Conservation (phyloP, 2,113 vertebrate genomes). For the Agelaius phoeniceus region DNA sequence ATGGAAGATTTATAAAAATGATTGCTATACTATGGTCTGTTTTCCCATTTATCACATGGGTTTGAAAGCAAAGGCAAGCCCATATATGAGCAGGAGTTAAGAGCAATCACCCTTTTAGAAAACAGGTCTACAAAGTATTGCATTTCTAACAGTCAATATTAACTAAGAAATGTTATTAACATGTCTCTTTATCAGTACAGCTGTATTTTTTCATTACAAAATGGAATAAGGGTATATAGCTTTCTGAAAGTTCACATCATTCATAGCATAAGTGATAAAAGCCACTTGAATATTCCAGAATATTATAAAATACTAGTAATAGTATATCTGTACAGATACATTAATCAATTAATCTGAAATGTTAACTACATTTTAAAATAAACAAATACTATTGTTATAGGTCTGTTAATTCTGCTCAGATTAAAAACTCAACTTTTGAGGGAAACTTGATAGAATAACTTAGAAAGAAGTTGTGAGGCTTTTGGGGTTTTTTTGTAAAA, state of each 20-base stretch:
- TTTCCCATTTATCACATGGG: not conserved
- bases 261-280: not conserved
- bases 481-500: not conserved
- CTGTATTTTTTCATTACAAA: not conserved
- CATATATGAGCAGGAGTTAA: conserved; percentile 12
- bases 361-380: not conserved
- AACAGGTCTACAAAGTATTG: not conserved
- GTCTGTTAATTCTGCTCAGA: not conserved
- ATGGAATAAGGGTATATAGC: not conserved
- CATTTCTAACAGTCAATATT: conserved; percentile 3
- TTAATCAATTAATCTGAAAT: not conserved
- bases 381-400: not conserved
- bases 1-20: conserved; percentile 24
- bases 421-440: not conserved
- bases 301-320: not conserved
- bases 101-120: not conserved
- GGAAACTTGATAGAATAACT: not conserved
- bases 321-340: not conserved
- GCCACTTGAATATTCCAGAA: not conserved
- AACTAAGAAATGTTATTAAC: not conserved
- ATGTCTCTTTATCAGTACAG: not conserved
- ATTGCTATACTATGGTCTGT: not conserved
- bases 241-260: not conserved
- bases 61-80: conserved; percentile 12
- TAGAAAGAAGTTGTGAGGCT: not conserved